Evolutionary conservation across 2,888 invertebrate genomes (phyloP), one percentile per base, ranked within the genome.

Genomic region (Luffia ferchaultella): DNA sequence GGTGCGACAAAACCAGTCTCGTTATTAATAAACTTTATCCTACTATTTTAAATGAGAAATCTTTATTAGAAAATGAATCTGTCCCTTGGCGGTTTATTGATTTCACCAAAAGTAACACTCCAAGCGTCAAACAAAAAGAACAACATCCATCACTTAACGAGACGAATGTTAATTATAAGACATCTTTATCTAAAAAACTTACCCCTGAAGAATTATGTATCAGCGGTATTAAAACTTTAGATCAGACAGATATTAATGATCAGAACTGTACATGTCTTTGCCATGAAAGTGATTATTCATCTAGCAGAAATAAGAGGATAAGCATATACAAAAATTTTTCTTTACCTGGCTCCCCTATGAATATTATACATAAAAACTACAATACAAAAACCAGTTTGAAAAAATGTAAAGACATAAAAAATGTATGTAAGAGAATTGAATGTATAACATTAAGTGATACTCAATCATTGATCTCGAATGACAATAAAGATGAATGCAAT

Each of bases 281-380:
- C 18, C 53, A 60, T 0, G 58, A 55, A 17, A 55, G 50, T 2
- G 60, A 52, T 48, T 30, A 12, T 30, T 12, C 3, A 3, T 12
- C 44, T 41, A 12, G 49, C 18, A 9, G 3, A 17, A 5, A 45
- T 18, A 42, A 62, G 56, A 59, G 76, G 42, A 57, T 64, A 9
- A 79, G 76, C 49, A 62, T 78, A 1, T 82, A 79, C 30, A 71
- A 83, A 50, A 76, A 83, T 52, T 83, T 83, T 52, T 82, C 82
- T 0, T 53, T 82, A 16, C 80, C 82, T 0, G 78, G 80, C 1
- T 82, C 82, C 1, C 82, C 82, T 0, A 73, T 64, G 45, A 68
- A 65, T 50, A 75, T 83, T 20, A 69, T 68, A 0, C 82, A 82
- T 55, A 67, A 52, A 18, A 83, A 83, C 55, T 83, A 83, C 53